Conservation (phyloP, 2,888 invertebrate species). For the Pegoplata infirma region DNA sequence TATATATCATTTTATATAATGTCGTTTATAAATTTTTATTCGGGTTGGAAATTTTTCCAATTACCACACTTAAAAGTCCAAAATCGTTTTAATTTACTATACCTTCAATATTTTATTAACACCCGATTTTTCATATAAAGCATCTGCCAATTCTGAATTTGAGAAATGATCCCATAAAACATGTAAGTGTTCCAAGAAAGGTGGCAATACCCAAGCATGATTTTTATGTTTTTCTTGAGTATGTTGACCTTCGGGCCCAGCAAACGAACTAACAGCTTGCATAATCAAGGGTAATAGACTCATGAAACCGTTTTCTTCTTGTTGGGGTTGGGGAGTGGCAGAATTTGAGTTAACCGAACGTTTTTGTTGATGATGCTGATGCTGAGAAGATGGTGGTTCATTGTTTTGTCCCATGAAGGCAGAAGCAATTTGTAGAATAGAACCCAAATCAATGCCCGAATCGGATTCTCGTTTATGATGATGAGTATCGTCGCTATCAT, state of each 20-base stretch:
- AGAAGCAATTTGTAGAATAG: slow-evolving; percentile 80
- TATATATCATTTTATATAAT: too few species aligned
- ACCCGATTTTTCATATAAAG: slow-evolving; percentile 86
- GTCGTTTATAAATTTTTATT: too few species aligned
- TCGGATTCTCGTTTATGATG: slow-evolving; percentile 67
- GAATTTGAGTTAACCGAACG: slow-evolving; percentile 64
- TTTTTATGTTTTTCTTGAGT: slow-evolving; percentile 83
- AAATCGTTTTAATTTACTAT: too few species aligned
- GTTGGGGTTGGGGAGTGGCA: slow-evolving; percentile 59
- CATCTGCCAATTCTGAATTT: slow-evolving; percentile 87
- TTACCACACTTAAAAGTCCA: too few species aligned
- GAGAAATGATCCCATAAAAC: slow-evolving; percentile 88
- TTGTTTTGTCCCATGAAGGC: slow-evolving; percentile 79
- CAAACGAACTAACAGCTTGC: slow-evolving; percentile 82
- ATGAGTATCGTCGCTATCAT: slow-evolving; percentile 56
- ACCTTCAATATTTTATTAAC: slow-evolving; percentile 83
- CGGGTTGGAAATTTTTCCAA: too few species aligned
- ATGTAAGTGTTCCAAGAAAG: slow-evolving; percentile 84
- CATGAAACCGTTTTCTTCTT: slow-evolving; percentile 74
- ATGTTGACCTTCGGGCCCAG: slow-evolving; percentile 82
- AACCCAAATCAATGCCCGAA: slow-evolving; percentile 79
- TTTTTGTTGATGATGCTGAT: slow-evolving; percentile 69
- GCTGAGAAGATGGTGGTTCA: slow-evolving; percentile 66
- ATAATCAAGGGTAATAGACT: slow-evolving; percentile 84
- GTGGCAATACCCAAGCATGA: slow-evolving; percentile 86